Evolutionary conservation across 2,797 vertebrate genomes (phyloP), one percentile per base, ranked within the genome.

Genomic region (Knipowitschia caucasica): DNA sequence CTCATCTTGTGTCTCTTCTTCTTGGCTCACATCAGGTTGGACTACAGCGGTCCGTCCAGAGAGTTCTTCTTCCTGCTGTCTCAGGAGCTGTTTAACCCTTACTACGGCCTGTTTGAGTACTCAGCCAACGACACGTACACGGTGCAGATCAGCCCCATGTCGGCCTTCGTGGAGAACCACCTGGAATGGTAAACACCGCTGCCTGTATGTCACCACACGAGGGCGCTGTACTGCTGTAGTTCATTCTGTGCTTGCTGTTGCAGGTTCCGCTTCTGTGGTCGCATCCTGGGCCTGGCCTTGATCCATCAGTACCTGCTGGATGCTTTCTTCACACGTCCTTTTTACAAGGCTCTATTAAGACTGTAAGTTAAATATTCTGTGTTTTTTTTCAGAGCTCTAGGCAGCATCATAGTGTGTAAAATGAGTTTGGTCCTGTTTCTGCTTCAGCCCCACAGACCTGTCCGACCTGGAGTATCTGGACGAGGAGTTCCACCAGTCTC

Each of bases 11-110:
- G 15, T 6, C 8, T 59, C 4, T 34, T 39, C 14, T 43, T 7
- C 60, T 2, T 42, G 26, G 7, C 40, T 36, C 40, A 56, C 50
- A 29, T 14, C 69, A 99, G 96, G 18, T 72, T 99, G 71, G 96
- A 99, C 80, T 98, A 99, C 90, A 98, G 95, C 1, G 95, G 95
- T 0, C 96, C 95, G 0, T 99, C 96, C 39, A 81, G 95, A 76
- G 96, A 99, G 78, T 99, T 98, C 86, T 98, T 99, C 88, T 98
- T 98, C 83, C 92, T 99, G 67, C 82, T 99, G 73, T 99, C 96
- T 81, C 96, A 99, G 88, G 96, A 99, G 92, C 81, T 99, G 55
- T 98, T 99, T 82, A 99, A 99, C 75, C 95, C 96, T 0, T 99
- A 99, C 70, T 98, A 99, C 0, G 96, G 95, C n/a, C 91, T 99